Evolutionary conservation across 2,113 vertebrate species (phyloP).

Genomic region (Bubo bubo): DNA sequence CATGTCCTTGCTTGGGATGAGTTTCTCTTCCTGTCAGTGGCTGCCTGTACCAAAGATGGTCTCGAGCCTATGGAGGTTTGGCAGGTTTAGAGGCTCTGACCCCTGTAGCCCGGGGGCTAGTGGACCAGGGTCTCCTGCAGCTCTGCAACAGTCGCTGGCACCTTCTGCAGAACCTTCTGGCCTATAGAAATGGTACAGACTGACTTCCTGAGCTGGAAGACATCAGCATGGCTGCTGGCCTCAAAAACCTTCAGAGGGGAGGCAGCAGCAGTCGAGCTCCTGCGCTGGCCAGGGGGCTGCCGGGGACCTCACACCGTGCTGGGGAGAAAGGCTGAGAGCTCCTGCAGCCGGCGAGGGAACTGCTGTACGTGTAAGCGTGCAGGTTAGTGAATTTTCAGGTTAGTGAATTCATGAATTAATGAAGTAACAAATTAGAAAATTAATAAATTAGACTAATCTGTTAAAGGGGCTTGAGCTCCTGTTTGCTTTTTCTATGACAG

Average conservation of each 20-base stretch:
- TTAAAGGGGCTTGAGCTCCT: neutral
- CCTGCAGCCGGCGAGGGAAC: rapidly evolving
- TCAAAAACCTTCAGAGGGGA: neutral
- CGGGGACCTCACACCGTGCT: rapidly evolving
- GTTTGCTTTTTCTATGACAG: neutral
- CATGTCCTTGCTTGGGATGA: neutral
- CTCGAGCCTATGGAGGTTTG: neutral
- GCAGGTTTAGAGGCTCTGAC: neutral
- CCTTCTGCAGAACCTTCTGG: neutral
- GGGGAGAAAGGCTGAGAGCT: neutral
- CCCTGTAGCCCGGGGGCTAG: rapidly evolving
- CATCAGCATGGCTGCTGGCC: rapidly evolving
- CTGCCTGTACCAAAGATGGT: neutral
- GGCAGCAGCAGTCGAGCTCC: rapidly evolving
- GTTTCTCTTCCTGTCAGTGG: neutral
- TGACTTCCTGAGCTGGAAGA: neutral
- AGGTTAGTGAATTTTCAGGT: neutral
- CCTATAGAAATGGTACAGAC: neutral
- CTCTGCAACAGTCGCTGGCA: neutral
- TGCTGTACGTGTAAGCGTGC: rapidly evolving
- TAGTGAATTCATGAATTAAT: neutral
- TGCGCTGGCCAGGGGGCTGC: neutral
- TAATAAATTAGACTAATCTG: neutral
- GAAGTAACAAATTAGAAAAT: neutral
- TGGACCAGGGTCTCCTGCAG: neutral